Evolutionary conservation across 1,140 invertebrate genomes (phyloP).

Genomic region (Ostrea edulis): DNA sequence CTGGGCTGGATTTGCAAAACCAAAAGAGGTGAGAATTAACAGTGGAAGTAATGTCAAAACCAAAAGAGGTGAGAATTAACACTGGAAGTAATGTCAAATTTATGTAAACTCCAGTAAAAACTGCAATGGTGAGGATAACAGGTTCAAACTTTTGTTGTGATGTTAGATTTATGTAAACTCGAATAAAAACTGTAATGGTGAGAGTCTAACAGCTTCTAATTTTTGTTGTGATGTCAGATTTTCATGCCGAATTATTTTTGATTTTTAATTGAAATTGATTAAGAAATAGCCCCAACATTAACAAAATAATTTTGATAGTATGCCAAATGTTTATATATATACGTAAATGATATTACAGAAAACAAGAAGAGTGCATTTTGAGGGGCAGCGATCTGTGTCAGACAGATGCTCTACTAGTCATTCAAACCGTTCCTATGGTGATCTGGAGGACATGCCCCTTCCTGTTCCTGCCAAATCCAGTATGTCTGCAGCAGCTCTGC

Average conservation of each 20-base stretch:
- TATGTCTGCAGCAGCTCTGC: slow-evolving; percentile 50
- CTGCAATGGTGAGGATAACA: too few relatives aligned
- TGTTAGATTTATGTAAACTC: background rate
- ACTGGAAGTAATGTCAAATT: too few relatives aligned
- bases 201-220: too few relatives aligned
- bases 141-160: too few relatives aligned
- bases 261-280: too few relatives aligned
- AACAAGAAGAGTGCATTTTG: slow-evolving; percentile 72
- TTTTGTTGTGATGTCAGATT: too few relatives aligned
- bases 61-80: slow-evolving; percentile 70
- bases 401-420: slow-evolving; percentile 66
- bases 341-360: slow-evolving; percentile 59
- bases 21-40: slow-evolving; percentile 69
- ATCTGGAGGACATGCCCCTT: slow-evolving; percentile 33
- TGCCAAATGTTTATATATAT: background rate
- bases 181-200: too few relatives aligned
- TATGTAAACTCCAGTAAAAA: too few relatives aligned
- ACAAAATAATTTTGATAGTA: too few relatives aligned
- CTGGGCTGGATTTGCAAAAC: slow-evolving; percentile 73
- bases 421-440: slow-evolving; percentile 56
- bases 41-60: slow-evolving; percentile 56
- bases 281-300: too few relatives aligned
- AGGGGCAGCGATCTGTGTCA: slow-evolving; percentile 69
- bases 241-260: too few relatives aligned
- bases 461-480: slow-evolving; percentile 43